phyloP scores from a whole-genome alignment of 2,888 invertebrate species.

The Cephus runcator region DNA sequence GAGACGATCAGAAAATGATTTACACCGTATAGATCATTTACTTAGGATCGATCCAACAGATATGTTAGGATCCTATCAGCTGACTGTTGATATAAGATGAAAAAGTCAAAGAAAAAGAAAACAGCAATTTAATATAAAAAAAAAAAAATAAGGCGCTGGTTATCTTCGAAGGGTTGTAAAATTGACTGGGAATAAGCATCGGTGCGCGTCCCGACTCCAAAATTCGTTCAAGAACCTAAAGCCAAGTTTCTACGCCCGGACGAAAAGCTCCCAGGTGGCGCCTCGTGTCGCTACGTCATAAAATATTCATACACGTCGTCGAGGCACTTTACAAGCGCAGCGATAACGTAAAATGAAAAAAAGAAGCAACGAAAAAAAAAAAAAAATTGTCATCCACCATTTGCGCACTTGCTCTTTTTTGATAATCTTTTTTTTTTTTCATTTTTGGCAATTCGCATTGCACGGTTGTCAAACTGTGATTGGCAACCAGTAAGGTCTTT shows the following conservation, averaged over 20 bases:
- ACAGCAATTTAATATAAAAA: background rate
- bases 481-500: background rate
- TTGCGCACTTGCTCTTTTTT: background rate
- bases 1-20: too few species aligned
- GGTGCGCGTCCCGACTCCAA: constrained; percentile 26
- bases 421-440: background rate
- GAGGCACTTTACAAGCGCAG: background rate
- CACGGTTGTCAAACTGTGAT: background rate
- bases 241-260: background rate
- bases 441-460: too few species aligned
- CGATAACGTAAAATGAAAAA: background rate
- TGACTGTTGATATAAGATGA: background rate
- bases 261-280: constrained; percentile 9
- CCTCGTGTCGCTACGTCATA: constrained; percentile 11
- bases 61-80: too few species aligned
- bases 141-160: background rate
- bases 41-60: too few species aligned
- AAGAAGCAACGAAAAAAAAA: background rate
- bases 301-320: constrained; percentile 14
- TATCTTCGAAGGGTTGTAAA: constrained; percentile 5
- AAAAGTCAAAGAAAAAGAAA: background rate
- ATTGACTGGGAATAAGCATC: constrained; percentile 26
- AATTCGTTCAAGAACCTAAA: constrained; percentile 15
- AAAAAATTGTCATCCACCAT: background rate
- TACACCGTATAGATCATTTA: too few species aligned